Evolutionary conservation across 2,113 vertebrate species (phyloP), one percentile per base, ranked within the genome.

Genomic region (Ginglymostoma cirratum): DNA sequence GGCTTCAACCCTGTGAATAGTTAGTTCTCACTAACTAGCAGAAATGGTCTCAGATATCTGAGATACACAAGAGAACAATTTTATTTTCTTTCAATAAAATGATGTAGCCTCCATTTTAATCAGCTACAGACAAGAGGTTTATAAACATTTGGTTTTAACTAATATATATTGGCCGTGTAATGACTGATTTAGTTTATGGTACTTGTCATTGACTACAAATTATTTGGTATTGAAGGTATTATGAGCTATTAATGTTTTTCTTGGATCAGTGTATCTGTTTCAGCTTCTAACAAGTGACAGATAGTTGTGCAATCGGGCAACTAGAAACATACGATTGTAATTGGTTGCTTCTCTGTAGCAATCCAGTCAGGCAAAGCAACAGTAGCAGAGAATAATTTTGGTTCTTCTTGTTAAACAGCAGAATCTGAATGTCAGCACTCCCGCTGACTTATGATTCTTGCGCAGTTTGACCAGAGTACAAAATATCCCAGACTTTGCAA

Each of bases 371-470:
- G 67, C 69, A 95, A 95, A 38, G 94, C 12, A 95, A 67, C 65
- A 34, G 89, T 23, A n/a, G 89, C 61, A 66, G 89, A 93, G 89
- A 93, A 93, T 93, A 93, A 66, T 93, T 45, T 72, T 95, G 70
- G 67, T 48, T 70, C 17, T 95, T 76, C 24, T 95, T 95, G 69
- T 52, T 72, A 72, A 95, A 72, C 69, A 76, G 45, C 24, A 76
- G 69, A 95, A 34, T 12, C 24, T 45, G 66, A 72, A 48, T 19
- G 66, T 72, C 6, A 34, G 72, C 10, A 1, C 67, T 95, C 94
- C 42, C 94, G 76, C 69, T 8, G 67, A 34, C 24, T 61, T 95
- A 23, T n/a, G 55, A 45, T 38, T 45, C 2, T 70, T 24, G 27
- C 27, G 5, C 42, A 17, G 69, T 52, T 48, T 95, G 67, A 21